These are phyloP conservation scores for Periplaneta americana DNA, from an alignment of 1,140 invertebrate species.

Conservation along the genomic window DNA sequence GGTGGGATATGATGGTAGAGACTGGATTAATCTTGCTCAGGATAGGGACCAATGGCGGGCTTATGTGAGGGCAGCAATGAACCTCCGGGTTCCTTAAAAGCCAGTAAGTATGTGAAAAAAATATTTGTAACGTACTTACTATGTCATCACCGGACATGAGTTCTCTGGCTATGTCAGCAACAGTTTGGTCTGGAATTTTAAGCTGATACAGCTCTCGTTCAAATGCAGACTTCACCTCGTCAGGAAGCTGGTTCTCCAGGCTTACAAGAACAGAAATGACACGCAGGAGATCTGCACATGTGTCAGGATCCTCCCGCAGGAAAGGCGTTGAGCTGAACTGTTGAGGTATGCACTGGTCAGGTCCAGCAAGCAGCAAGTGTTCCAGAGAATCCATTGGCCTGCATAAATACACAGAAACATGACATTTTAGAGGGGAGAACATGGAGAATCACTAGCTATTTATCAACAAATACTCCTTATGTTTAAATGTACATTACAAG, in stretches of 20 bases:
- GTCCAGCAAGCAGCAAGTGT: conserved; percentile 57
- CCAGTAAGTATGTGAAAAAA: too few species aligned
- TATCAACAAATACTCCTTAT: too few species aligned
- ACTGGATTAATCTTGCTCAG: too few species aligned
- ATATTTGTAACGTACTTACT: conserved; percentile 32
- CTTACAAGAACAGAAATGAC: conserved; percentile 49
- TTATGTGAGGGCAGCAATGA: too few species aligned
- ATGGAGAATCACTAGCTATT: too few species aligned
- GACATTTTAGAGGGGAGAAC: neutral
- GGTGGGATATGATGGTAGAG: too few species aligned
- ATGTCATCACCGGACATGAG: conserved; percentile 33
- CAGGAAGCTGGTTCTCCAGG: conserved; percentile 47
- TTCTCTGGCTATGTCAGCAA: conserved; percentile 37
- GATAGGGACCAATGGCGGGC: too few species aligned
- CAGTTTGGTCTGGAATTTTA: conserved; percentile 47
- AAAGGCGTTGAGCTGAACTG: neutral
- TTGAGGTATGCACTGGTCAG: neutral
- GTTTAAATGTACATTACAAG: too few species aligned
- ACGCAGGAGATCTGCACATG: conserved; percentile 45
- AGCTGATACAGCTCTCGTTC: conserved; percentile 53
- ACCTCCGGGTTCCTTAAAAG: too few species aligned
- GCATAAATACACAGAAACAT: conserved; percentile 38
- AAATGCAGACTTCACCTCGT: conserved; percentile 48
- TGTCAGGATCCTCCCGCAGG: conserved; percentile 22
- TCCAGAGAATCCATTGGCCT: conserved; percentile 70